Evolutionary conservation across 2,113 vertebrate species (phyloP).

Genomic region (Oncorhynchus masou): DNA sequence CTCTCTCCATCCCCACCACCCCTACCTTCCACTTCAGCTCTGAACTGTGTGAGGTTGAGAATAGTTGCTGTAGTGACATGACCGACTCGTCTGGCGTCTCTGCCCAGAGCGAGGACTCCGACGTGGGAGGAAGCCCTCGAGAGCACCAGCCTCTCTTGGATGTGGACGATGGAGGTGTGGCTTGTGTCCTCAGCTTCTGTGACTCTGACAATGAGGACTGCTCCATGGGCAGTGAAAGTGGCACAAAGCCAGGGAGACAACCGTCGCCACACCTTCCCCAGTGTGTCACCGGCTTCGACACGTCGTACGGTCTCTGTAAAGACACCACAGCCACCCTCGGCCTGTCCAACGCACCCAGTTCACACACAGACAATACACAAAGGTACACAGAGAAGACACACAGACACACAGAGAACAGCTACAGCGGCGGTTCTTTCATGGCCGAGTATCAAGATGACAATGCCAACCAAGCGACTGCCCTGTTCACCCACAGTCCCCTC

Average conservation of each 20-base stretch:
- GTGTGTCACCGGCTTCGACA: conserved; percentile 48
- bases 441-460: conserved; percentile 84
- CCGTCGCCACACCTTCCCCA: conserved; percentile 58
- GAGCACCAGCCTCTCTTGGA: conserved; percentile 64
- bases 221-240: conserved; percentile 28
- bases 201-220: conserved; percentile 72
- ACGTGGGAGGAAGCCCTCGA: conserved; percentile 47
- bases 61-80: conserved; percentile 87
- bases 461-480: conserved; percentile 79
- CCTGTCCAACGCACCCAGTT: conserved; percentile 24
- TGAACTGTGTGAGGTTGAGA: conserved; percentile 68
- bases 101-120: conserved; percentile 69
- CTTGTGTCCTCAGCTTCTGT: conserved; percentile 76
- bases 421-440: conserved; percentile 52
- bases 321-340: conserved; percentile 43
- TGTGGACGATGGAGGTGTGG: conserved; percentile 68
- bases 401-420: conserved; percentile 1
- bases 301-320: conserved; percentile 63
- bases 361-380: conserved; percentile 48
- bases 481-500: conserved; percentile 66
- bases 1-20: conserved; percentile 49
- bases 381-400: conserved; percentile 16
- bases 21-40: conserved; percentile 76
- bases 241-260: conserved; percentile 29
- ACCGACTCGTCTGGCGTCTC: conserved; percentile 81